Base-by-base conservation (phyloP, 2,113 vertebrate genomes). In the Cacatua alba region DNA sequence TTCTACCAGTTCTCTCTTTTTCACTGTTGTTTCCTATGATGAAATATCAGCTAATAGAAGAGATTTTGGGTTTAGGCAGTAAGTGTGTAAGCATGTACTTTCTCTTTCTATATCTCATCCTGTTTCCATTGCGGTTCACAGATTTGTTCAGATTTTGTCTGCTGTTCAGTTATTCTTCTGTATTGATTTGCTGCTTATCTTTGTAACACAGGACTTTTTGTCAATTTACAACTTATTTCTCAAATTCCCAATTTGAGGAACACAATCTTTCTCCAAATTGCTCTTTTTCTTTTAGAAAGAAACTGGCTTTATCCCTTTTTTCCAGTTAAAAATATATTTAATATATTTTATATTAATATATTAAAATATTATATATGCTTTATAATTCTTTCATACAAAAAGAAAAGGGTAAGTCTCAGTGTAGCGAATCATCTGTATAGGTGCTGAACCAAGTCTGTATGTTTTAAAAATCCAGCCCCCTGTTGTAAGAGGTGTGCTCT, bases 191-290 rank as follows among this genome's bases (percentile, higher is more conserved):
- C 12, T 69, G 78, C 60, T 82, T 26, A 15, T 69, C 26, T 59
- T 82, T 31, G 17, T 37, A 37, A 48, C 6, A 7, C 29, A 10
- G 18, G 13, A 43, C 0, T 0, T 31, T 52, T 69, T 43, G n/a
- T 68, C 33, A 10, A 19, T 20, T 7, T 33, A 48, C 7, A 46
- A 7, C 2, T 2, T 64, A 41, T 33, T 64, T 59, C 13, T 79
- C n/a, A 59, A 63, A 59, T 57, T 57, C 53, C 37, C 1, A 1
- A 19, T 68, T 43, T 20, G 26, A 79, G 10, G 31, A 69, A 33
- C 28, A 25, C 2, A 31, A 6, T 23, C 11, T 59, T 74, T 82
- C n/a, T 74, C 18, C 16, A 64, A 82, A 51, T 35, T 25, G 6
- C 2, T 68, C 7, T 59, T 78, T 14, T 11, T 6, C 10, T 48